These are phyloP conservation scores for Pegoplata infirma DNA, from an alignment of 2,888 invertebrate species.

Conservation along the genomic window DNA sequence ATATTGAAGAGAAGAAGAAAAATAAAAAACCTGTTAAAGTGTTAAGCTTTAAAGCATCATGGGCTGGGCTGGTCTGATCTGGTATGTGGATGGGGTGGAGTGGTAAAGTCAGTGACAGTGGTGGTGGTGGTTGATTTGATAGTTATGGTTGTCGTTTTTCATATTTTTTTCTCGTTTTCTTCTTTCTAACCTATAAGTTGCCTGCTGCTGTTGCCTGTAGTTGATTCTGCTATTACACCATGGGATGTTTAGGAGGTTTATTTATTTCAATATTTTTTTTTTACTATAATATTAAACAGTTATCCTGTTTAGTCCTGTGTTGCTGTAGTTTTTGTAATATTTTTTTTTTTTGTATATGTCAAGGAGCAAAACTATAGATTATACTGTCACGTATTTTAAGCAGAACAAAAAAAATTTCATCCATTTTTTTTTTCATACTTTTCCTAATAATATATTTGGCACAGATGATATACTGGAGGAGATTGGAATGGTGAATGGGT, in stretches of 20 bases:
- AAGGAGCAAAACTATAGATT: constrained; percentile 58
- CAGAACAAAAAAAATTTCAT: not conserved
- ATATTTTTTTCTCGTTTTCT: not conserved
- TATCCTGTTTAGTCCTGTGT: not conserved
- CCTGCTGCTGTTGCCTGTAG: not conserved
- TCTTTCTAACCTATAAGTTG: not conserved
- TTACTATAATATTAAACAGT: not conserved
- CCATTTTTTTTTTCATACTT: not conserved
- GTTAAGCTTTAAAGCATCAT: not conserved
- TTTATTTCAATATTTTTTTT: not conserved
- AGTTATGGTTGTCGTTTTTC: not conserved
- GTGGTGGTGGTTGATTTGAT: not conserved
- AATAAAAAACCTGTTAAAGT: not conserved
- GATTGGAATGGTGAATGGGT: not conserved
- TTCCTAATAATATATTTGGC: constrained; percentile 36
- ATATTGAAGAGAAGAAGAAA: not conserved
- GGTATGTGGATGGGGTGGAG: not conserved
- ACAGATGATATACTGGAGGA: constrained; percentile 33
- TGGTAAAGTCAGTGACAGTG: not conserved
- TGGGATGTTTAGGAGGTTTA: not conserved
- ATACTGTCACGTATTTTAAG: constrained; percentile 55
- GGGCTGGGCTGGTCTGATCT: not conserved
- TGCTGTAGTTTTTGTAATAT: not conserved
- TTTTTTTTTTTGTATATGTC: constrained; percentile 34
- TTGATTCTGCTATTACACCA: no score